Conservation (phyloP, 2,888 invertebrate species). For the Diarsia mendica region DNA sequence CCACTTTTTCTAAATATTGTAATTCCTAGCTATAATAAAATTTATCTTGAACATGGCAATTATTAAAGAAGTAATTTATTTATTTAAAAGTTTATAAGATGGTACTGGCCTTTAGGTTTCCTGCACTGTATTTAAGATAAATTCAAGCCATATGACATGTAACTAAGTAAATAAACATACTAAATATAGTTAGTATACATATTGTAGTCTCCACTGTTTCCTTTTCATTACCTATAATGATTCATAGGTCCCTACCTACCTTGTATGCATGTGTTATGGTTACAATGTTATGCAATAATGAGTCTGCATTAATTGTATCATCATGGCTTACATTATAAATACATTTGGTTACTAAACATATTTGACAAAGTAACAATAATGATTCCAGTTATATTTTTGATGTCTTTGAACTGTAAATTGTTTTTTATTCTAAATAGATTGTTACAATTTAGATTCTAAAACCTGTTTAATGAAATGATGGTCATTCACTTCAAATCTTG, state of each 20-base stretch:
- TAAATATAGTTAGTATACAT: slow-evolving; percentile 6
- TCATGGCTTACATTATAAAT: background rate
- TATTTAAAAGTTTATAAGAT: no score
- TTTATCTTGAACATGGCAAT: no score
- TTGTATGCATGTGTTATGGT: slow-evolving; percentile 7
- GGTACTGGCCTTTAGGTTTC: no score
- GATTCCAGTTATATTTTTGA: background rate
- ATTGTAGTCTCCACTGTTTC: slow-evolving; percentile 19
- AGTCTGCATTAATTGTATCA: slow-evolving; percentile 8
- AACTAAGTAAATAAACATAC: background rate
- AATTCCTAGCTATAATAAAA: no score
- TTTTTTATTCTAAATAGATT: background rate
- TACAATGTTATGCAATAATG: slow-evolving; percentile 29
- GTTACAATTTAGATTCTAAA: slow-evolving; percentile 2
- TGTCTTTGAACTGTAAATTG: background rate
- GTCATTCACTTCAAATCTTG: slow-evolving; percentile 22
- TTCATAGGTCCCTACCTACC: slow-evolving; percentile 29
- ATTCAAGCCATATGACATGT: background rate
- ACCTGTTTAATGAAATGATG: slow-evolving; percentile 11
- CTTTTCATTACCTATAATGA: slow-evolving; percentile 38
- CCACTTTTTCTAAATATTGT: background rate
- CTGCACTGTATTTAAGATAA: no score
- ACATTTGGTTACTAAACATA: background rate
- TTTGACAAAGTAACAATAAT: background rate
- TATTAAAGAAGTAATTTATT: no score